Conservation (phyloP, 2,888 invertebrate genomes). For the Acleris emargana region DNA sequence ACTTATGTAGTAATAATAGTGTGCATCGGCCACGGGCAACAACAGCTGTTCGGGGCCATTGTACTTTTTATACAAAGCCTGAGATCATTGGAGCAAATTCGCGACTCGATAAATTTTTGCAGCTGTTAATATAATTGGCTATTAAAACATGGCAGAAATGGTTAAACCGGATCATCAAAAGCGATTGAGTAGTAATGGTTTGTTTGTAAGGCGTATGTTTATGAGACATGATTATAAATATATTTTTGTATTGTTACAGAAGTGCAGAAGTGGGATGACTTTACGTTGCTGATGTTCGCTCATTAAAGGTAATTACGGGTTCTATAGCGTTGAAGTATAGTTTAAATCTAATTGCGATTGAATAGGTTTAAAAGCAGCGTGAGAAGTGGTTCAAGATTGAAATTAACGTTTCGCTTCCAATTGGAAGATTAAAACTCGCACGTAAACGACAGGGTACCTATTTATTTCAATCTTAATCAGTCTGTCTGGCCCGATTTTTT, state of each 20-base stretch:
- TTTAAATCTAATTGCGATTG: too few relatives aligned
- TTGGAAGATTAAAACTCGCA: background rate
- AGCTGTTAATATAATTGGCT: conserved; percentile 31
- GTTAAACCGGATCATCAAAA: conserved; percentile 14
- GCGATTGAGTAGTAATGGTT: conserved; percentile 8
- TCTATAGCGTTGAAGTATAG: background rate
- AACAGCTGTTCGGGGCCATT: conserved; percentile 68
- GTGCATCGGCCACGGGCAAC: conserved; percentile 43
- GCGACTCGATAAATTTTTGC: conserved; percentile 32
- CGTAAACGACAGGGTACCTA: conserved; percentile 1
- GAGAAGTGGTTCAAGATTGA: background rate
- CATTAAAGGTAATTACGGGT: conserved; percentile 59
- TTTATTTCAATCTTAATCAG: background rate
- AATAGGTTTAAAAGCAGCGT: too few relatives aligned
- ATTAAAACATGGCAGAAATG: conserved; percentile 16
- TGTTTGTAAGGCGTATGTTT: conserved; percentile 2
- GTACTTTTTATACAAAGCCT: conserved; percentile 55
- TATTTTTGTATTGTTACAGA: conserved; percentile 65
- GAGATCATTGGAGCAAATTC: conserved; percentile 43
- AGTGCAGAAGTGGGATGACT: conserved; percentile 77
- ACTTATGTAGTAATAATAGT: conserved; percentile 68
- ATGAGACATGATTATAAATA: conserved; percentile 35
- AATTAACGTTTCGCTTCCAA: background rate
- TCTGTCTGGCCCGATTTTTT: background rate
- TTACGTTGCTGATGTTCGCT: conserved; percentile 58